Conservation (phyloP, 2,888 invertebrate genomes). For the Patella depressa region DNA sequence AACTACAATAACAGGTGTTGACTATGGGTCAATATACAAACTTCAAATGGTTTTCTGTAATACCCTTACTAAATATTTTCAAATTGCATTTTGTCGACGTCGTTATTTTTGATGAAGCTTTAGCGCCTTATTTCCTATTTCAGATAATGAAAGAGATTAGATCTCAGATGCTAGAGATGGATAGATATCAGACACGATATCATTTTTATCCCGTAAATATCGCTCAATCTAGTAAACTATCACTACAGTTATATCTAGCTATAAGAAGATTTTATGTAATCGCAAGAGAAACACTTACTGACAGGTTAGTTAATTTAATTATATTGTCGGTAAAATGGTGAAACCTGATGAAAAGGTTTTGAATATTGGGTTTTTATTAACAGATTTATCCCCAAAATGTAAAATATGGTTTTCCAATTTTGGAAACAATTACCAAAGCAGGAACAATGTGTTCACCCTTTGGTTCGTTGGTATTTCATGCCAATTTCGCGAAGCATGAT, state of each 20-base stretch:
- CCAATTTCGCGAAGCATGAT: too few relatives aligned
- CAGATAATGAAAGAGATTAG: slow-evolving; percentile 53
- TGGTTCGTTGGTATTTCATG: too few relatives aligned
- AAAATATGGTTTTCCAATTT: too few relatives aligned
- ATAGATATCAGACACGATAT: slow-evolving; percentile 61
- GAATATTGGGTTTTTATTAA: too few relatives aligned
- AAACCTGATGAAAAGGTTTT: too few relatives aligned
- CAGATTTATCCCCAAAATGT: too few relatives aligned
- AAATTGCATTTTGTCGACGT: background rate
- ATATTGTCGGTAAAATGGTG: too few relatives aligned
- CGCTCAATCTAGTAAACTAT: slow-evolving; percentile 52
- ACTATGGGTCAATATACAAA: too few relatives aligned
- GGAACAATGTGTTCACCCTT: too few relatives aligned
- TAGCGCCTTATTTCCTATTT: slow-evolving; percentile 11
- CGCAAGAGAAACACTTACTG: slow-evolving; percentile 52
- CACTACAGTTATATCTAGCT: slow-evolving; percentile 58
- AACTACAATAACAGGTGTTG: too few relatives aligned
- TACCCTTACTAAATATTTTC: background rate
- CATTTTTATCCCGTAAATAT: slow-evolving; percentile 61
- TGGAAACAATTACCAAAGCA: too few relatives aligned
- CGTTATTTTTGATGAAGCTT: background rate
- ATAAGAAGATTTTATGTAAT: slow-evolving; percentile 50
- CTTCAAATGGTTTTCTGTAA: too few relatives aligned
- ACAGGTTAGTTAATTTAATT: slow-evolving; percentile 46
- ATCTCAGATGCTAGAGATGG: slow-evolving; percentile 58